phyloP scores from a whole-genome alignment of 2,888 invertebrate genomes.

The Cryptus armator region DNA sequence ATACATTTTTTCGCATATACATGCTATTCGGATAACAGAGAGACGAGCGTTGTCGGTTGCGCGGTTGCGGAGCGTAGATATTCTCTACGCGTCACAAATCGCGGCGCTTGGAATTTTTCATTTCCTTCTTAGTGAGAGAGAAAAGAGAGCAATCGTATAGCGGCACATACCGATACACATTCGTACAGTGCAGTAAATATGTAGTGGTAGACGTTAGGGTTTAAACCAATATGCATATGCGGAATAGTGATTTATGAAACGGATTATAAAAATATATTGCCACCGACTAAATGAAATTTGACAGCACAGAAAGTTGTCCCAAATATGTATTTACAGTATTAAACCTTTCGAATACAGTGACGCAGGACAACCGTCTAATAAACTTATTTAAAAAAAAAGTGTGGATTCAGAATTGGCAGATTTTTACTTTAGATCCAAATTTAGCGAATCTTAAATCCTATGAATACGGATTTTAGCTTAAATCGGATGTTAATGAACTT shows the following conservation, averaged over 20 bases:
- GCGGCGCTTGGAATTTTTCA: slow-evolving; percentile 62
- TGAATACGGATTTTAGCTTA: no score
- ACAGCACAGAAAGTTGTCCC: background rate
- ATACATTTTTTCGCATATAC: slow-evolving; percentile 51
- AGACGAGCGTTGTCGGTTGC: slow-evolving; percentile 2
- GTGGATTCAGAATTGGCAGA: no score
- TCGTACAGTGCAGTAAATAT: background rate
- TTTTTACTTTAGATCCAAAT: no score
- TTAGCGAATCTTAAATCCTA: no score
- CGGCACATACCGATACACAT: background rate
- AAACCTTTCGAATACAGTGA: no score
- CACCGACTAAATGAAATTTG: slow-evolving; percentile 2
- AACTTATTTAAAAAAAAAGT: no score
- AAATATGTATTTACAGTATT: background rate
- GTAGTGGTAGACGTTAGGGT: background rate
- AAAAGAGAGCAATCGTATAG: background rate
- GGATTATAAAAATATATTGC: slow-evolving; percentile 40
- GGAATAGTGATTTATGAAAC: slow-evolving; percentile 40
- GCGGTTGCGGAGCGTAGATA: slow-evolving; percentile 12
- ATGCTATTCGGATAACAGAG: slow-evolving; percentile 39
- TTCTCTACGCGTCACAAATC: slow-evolving; percentile 51
- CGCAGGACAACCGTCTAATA: no score
- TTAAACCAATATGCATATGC: slow-evolving; percentile 19
- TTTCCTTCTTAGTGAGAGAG: slow-evolving; percentile 50
- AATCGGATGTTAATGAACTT: no score